phyloP scores from a whole-genome alignment of 2,888 invertebrate species.

The Ellobium chinense region DNA sequence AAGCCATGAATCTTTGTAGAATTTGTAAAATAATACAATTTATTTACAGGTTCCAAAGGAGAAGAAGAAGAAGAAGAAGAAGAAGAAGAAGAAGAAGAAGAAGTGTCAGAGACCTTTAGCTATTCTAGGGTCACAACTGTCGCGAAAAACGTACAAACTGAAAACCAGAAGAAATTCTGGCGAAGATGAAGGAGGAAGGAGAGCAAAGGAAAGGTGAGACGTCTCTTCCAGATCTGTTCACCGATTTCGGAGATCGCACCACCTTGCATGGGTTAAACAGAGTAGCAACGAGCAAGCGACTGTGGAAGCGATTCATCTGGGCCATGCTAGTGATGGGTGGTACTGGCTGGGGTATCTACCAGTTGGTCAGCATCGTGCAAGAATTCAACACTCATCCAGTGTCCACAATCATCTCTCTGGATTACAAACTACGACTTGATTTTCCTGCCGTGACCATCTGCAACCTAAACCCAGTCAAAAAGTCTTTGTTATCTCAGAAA shows the following conservation, averaged over 20 bases:
- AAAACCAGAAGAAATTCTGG: too few species aligned
- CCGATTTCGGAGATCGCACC: slow-evolving; percentile 12
- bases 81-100: too few species aligned
- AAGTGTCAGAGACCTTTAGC: too few species aligned
- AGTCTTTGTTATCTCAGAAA: too few species aligned
- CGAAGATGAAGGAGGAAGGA: too few species aligned
- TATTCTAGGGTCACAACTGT: too few species aligned
- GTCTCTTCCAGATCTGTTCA: not conserved
- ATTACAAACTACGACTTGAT: not conserved
- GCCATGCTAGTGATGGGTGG: not conserved
- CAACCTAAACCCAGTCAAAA: slow-evolving; percentile 4
- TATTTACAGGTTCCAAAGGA: too few species aligned
- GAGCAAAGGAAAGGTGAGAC: too few species aligned
- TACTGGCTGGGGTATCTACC: not conserved
- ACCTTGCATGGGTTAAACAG: slow-evolving; percentile 18
- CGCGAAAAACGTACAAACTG: too few species aligned
- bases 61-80: too few species aligned
- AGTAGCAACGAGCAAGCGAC: not conserved
- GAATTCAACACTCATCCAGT: slow-evolving; percentile 14
- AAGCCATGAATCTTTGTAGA: too few species aligned
- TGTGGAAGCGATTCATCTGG: not conserved
- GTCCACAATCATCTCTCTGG: not conserved
- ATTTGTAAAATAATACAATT: too few species aligned
- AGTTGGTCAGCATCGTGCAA: not conserved
- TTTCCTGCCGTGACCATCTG: slow-evolving; percentile 33